Conservation (phyloP, 2,888 invertebrate genomes). For the Limnephilus rhombicus region DNA sequence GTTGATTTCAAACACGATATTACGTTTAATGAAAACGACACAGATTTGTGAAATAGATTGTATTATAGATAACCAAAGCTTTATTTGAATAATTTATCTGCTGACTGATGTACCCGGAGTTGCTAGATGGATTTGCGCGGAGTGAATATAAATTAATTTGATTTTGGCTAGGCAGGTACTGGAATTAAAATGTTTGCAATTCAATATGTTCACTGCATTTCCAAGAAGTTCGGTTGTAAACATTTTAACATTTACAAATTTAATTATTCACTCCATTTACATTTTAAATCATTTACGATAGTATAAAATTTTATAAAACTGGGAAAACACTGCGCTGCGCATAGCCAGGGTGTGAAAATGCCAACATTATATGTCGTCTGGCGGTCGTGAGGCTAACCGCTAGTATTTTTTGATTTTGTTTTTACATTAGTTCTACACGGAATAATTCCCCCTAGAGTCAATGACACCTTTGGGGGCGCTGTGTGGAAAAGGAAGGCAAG, state of each 20-base stretch:
- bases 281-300: too few species aligned
- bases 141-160: not conserved
- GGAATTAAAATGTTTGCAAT: not conserved
- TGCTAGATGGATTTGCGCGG: not conserved
- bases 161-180: not conserved
- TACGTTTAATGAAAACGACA: not conserved
- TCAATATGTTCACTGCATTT: not conserved
- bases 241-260: not conserved
- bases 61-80: not conserved
- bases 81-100: not conserved
- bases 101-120: not conserved
- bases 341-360: too few species aligned
- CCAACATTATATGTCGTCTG: too few species aligned
- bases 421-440: too few species aligned
- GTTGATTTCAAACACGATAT: slow-evolving; percentile 1
- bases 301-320: too few species aligned
- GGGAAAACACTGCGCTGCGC: too few species aligned
- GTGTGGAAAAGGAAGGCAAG: too few species aligned
- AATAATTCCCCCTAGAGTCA: too few species aligned
- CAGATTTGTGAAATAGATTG: not conserved
- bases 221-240: not conserved
- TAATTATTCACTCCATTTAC: too few species aligned
- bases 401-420: too few species aligned
- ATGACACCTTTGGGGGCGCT: too few species aligned
- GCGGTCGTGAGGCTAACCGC: too few species aligned